Evolutionary conservation across 2,113 vertebrate genomes (phyloP).

Genomic region (Pitta sordida): DNA sequence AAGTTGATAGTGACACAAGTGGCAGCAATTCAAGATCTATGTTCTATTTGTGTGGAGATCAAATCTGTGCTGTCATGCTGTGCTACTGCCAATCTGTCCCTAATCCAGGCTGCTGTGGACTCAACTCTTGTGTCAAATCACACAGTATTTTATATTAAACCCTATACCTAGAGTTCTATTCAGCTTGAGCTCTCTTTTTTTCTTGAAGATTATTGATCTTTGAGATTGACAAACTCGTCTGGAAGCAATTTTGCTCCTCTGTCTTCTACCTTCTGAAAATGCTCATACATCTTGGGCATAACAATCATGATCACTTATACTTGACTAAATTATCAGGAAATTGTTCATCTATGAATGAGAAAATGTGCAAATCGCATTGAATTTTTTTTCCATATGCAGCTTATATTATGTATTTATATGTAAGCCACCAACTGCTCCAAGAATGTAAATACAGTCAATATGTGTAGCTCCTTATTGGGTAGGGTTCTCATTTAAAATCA

Average conservation of each 20-base stretch:
- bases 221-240: neutral
- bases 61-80: neutral
- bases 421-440: neutral
- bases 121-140: neutral
- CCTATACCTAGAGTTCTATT: neutral
- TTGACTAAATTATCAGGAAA: neutral
- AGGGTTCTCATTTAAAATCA: neutral
- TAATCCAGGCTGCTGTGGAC: neutral
- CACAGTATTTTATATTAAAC: neutral
- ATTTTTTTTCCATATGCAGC: neutral
- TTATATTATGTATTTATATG: neutral
- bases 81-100: neutral
- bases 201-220: neutral
- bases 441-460: neutral
- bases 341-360: neutral
- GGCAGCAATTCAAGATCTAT: neutral
- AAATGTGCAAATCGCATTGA: neutral
- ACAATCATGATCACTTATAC: rapidly evolving
- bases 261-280: neutral
- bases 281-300: neutral
- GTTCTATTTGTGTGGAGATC: neutral
- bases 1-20: neutral
- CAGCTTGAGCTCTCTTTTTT: neutral
- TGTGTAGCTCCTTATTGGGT: neutral
- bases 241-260: neutral